Conservation (phyloP, 2,888 invertebrate species). For the Cremastinae sp. region DNA sequence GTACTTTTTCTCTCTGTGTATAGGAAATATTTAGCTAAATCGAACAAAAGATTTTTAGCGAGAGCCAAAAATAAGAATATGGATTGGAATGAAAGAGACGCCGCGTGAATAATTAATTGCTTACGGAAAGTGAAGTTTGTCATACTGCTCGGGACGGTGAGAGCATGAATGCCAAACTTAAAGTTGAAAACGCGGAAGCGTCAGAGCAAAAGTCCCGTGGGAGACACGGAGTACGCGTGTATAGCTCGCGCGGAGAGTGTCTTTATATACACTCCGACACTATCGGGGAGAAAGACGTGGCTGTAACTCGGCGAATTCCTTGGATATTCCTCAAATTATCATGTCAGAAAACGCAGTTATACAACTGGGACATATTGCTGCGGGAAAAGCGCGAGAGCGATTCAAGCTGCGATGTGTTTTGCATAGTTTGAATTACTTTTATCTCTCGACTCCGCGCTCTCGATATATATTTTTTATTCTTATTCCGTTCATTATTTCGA, state of each 20-base stretch:
- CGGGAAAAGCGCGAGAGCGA: background rate
- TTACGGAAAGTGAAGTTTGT: constrained; percentile 8
- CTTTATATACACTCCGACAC: constrained; percentile 18
- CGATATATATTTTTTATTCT: too few relatives aligned
- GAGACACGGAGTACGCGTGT: constrained; percentile 20
- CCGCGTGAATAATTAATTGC: constrained; percentile 18
- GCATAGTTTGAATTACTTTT: constrained; percentile 14
- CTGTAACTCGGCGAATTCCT: constrained; percentile 18
- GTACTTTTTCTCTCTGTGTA: too few relatives aligned
- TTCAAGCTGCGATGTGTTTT: background rate
- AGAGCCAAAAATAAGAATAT: too few relatives aligned
- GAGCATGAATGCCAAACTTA: constrained; percentile 25
- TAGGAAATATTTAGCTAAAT: too few relatives aligned
- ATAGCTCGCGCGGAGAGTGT: too few relatives aligned
- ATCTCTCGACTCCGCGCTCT: too few relatives aligned
- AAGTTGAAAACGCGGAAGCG: constrained; percentile 28
- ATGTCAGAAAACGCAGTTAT: constrained; percentile 20
- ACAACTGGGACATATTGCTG: background rate
- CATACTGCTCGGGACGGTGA: background rate
- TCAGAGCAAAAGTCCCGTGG: constrained; percentile 6
- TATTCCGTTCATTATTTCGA: too few relatives aligned
- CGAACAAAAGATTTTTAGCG: too few relatives aligned
- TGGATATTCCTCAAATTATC: constrained; percentile 24
- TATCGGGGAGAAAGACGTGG: background rate
- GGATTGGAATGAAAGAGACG: too few relatives aligned